A percentile compares a stretch with the other conserved stretches of the same genome.
Conservation (phyloP, 2,797 vertebrate genomes). For the Spinus pinus region DNA sequence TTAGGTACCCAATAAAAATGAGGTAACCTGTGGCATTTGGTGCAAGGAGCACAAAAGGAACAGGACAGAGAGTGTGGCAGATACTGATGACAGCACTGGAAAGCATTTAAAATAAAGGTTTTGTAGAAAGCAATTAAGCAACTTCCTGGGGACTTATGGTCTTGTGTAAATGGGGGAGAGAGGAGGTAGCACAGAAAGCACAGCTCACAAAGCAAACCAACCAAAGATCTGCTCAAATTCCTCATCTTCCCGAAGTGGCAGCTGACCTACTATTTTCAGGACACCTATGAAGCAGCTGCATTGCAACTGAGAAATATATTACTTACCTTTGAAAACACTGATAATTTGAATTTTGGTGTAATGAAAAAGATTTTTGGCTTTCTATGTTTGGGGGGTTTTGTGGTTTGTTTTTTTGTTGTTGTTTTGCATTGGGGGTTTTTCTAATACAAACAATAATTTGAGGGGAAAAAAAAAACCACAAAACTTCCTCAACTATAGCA, state of each 20-base stretch:
- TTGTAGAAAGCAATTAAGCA: background rate
- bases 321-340: background rate
- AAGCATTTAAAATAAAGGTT: background rate
- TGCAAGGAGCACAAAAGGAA: background rate
- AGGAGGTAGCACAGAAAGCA: background rate
- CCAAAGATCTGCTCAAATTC: background rate
- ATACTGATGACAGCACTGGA: background rate
- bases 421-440: too few species aligned
- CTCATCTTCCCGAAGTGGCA: background rate
- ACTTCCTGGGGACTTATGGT: background rate
- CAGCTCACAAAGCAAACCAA: background rate
- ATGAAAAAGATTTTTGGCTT: background rate
- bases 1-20: background rate
- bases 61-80: background rate
- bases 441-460: background rate
- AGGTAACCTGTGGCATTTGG: background rate
- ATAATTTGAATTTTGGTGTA: background rate
- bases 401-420: background rate
- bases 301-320: background rate
- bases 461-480: background rate
- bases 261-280: background rate
- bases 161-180: background rate
- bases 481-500: background rate
- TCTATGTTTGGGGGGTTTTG: accelerated
- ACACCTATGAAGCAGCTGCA: background rate